phyloP scores from a whole-genome alignment of 2,113 vertebrate genomes.

The Bostrychus sinensis region DNA sequence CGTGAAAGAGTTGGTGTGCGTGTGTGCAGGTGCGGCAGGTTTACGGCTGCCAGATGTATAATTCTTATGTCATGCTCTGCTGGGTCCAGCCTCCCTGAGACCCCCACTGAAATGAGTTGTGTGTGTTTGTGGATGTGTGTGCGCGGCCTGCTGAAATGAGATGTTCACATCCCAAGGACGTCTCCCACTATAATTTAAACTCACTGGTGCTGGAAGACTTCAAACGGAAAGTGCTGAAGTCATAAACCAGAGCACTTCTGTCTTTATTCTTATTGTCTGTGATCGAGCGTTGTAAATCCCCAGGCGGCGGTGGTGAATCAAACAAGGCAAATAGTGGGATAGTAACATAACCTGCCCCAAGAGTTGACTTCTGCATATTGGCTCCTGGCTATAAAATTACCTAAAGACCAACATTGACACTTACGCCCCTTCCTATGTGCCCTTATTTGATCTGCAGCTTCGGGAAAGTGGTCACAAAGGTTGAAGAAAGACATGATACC shows the following conservation, averaged over 20 bases:
- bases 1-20: slow-evolving; percentile 25
- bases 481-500: slow-evolving; percentile 30
- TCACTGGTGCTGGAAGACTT: slow-evolving; percentile 75
- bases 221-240: slow-evolving; percentile 75
- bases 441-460: slow-evolving; percentile 40
- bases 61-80: slow-evolving; percentile 72
- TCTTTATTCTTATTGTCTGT: slow-evolving; percentile 74
- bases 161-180: slow-evolving; percentile 80
- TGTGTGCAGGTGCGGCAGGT: slow-evolving; percentile 47
- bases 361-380: slow-evolving; percentile 35
- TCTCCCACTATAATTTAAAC: slow-evolving; percentile 79
- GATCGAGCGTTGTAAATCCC: slow-evolving; percentile 69
- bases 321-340: slow-evolving; percentile 55
- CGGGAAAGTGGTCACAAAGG: not conserved
- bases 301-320: slow-evolving; percentile 58
- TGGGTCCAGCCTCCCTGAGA: slow-evolving; percentile 70
- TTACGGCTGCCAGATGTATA: slow-evolving; percentile 75
- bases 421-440: slow-evolving; percentile 11
- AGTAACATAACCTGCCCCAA: slow-evolving; percentile 25
- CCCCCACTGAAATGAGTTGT: slow-evolving; percentile 62
- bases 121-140: slow-evolving; percentile 16
- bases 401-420: slow-evolving; percentile 39
- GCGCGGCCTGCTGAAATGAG: slow-evolving; percentile 69
- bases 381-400: slow-evolving; percentile 39
- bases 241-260: slow-evolving; percentile 72